Base-by-base conservation (phyloP, 1,140 invertebrate genomes). In the Gonioctena quinquepunctata region DNA sequence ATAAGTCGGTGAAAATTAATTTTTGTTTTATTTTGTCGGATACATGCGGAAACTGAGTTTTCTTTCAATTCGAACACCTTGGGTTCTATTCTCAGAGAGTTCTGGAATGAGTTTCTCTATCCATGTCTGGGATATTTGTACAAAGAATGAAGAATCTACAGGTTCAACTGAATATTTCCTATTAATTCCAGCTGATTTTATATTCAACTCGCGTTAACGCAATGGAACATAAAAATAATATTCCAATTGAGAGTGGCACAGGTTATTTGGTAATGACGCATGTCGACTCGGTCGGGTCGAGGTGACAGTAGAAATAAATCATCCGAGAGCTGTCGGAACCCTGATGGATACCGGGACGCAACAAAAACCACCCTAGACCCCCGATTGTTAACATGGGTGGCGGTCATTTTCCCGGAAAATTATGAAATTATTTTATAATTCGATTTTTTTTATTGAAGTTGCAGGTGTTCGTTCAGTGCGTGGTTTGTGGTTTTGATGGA, bases 221-320 rank as follows among this genome's bases (percentile, higher is more conserved):
- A n/a, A n/a, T n/a, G n/a, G n/a, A n/a, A n/a, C n/a, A 4, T 42
- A 18, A 26, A 61, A 61, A 73, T 66, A 76, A 71, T 70, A 69
- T 71, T 73, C 73, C 66, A 73, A 76, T 76, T 74, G 74, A 72
- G 71, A 74, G 67, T 59, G 64, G 63, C 56, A 71, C 71, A 69
- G 71, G 72, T 76, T 76, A 72, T 74, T 76, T 73, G 71, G 66
- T 71, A 57, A 74, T 76, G 74, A 76, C 66, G 72, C 72, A 76
- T 76, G 72, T 73, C 74, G 67, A 65, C 66, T 71, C 68, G 60
- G 67, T 69, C 68, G 72, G 69, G 54, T 49, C 72, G 49, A 73
- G 66, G 59, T 73, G 74, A 70, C 74, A 74, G 25, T 13, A 27
- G 67, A 65, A 50, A 76, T 76, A 76, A 76, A 76, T 76, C 74